Conservation (phyloP, 2,797 vertebrate genomes). For the Phataginus tetradactyla region DNA sequence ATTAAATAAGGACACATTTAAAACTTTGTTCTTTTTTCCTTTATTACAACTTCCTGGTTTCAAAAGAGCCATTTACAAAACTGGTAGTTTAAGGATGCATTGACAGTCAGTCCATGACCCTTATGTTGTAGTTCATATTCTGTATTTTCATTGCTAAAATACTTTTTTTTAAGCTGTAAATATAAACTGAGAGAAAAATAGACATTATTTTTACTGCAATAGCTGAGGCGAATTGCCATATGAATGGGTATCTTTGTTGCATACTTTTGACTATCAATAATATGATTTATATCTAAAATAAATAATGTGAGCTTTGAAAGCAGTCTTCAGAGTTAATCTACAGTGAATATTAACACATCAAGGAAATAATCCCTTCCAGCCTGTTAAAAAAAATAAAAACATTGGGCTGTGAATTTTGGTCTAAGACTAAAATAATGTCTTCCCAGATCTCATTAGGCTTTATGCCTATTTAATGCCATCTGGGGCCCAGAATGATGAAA, state of each 20-base stretch:
- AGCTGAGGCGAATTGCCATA: conserved; percentile 47
- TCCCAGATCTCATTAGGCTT: conserved; percentile 84
- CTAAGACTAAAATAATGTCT: conserved; percentile 85
- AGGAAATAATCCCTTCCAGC: conserved; percentile 76
- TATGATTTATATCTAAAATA: conserved; percentile 78
- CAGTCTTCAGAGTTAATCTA: conserved; percentile 79
- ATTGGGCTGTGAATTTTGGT: conserved; percentile 82
- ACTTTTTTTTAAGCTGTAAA: conserved; percentile 71
- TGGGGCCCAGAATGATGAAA: conserved; percentile 82
- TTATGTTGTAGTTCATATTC: conserved; percentile 81
- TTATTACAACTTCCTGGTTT: conserved; percentile 83
- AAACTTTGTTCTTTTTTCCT: conserved; percentile 83
- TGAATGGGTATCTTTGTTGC: conserved; percentile 65
- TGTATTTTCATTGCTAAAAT: conserved; percentile 82
- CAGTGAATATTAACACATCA: conserved; percentile 83
- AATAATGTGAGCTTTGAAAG: conserved; percentile 76
- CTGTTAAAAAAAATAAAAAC: conserved; percentile 61
- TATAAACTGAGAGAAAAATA: conserved; percentile 34
- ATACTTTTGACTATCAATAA: conserved; percentile 77
- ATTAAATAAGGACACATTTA: conserved; percentile 85
- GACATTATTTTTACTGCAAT: conserved; percentile 68
- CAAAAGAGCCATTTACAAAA: conserved; percentile 85
- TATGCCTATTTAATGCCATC: conserved; percentile 79
- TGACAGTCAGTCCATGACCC: conserved; percentile 71
- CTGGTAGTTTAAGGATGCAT: conserved; percentile 81